These are phyloP conservation scores for Pseudomyrmex flavicornis DNA, from an alignment of 1,140 invertebrate species.

Conservation along the genomic window DNA sequence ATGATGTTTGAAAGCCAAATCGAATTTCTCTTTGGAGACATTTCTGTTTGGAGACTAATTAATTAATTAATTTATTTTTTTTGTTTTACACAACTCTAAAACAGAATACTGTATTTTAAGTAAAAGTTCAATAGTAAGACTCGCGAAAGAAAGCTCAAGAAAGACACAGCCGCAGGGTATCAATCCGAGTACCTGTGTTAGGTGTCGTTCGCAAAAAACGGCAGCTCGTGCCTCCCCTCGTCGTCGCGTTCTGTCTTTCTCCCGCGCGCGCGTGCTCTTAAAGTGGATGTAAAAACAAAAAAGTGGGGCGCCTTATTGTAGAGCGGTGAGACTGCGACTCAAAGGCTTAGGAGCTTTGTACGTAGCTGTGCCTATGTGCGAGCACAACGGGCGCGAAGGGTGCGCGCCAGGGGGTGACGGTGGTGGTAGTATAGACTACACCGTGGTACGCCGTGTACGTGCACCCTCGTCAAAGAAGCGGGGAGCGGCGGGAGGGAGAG, in stretches of 20 bases:
- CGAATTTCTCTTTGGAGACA: neutral
- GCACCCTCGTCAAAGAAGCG: conserved; percentile 72
- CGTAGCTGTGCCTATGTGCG: conserved; percentile 76
- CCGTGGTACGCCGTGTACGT: conserved; percentile 70
- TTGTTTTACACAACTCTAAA: no score
- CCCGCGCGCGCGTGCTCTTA: conserved; percentile 37
- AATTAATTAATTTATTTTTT: no score
- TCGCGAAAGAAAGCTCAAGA: neutral
- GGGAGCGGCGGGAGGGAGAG: conserved; percentile 78
- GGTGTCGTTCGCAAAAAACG: conserved; percentile 26
- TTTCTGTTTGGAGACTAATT: neutral
- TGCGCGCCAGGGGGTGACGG: conserved; percentile 73
- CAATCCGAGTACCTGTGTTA: conserved; percentile 2
- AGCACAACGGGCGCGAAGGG: conserved; percentile 73
- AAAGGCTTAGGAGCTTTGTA: conserved; percentile 85
- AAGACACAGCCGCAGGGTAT: conserved; percentile 21
- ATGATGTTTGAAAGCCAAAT: neutral
- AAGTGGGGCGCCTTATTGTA: conserved; percentile 85
- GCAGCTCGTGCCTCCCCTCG: neutral
- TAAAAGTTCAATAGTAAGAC: neutral
- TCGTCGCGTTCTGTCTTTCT: conserved; percentile 8
- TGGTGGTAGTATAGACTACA: conserved; percentile 79
- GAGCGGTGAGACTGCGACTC: conserved; percentile 83
- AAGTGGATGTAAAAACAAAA: conserved; percentile 75
- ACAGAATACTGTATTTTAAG: neutral